These are phyloP conservation scores for Pachyuromys duprasi DNA, from an alignment of 2,797 vertebrate genomes.

Conservation along the genomic window DNA sequence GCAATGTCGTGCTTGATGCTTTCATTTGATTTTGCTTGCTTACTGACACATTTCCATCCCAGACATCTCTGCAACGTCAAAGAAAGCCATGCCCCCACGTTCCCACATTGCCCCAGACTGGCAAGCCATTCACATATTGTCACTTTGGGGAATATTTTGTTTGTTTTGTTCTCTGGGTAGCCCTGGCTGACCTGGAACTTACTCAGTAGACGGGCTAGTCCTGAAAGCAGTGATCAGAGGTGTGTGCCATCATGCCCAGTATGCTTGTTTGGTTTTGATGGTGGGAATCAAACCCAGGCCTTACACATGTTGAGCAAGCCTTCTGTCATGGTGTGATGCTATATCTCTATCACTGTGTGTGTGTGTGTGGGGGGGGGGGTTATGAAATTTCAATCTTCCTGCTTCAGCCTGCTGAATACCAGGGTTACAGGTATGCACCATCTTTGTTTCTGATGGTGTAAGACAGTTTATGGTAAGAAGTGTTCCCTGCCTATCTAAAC, in stretches of 20 bases:
- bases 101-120: not conserved
- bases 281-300: not conserved
- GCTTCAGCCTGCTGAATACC: not conserved
- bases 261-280: not conserved
- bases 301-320: not conserved
- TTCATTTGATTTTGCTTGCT: not conserved
- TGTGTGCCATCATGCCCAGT: no score
- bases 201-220: not conserved
- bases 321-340: no score
- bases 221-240: not conserved
- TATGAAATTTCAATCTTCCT: no score
- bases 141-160: not conserved
- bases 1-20: not conserved
- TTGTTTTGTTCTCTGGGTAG: not conserved
- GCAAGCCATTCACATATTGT: not conserved
- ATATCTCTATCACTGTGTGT: no score
- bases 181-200: not conserved
- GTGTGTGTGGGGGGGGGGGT: no score
- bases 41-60: not conserved
- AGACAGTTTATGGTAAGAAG: not conserved
- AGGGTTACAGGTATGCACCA: not conserved
- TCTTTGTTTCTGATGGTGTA: not conserved
- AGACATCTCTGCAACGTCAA: not conserved
- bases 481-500: not conserved
- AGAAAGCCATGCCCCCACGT: not conserved